Percentiles rank a stretch among this genome's conserved stretches.
These are phyloP conservation scores for Cephalopachus bancanus DNA, from an alignment of 2,797 vertebrate species.

Conservation along the genomic window DNA sequence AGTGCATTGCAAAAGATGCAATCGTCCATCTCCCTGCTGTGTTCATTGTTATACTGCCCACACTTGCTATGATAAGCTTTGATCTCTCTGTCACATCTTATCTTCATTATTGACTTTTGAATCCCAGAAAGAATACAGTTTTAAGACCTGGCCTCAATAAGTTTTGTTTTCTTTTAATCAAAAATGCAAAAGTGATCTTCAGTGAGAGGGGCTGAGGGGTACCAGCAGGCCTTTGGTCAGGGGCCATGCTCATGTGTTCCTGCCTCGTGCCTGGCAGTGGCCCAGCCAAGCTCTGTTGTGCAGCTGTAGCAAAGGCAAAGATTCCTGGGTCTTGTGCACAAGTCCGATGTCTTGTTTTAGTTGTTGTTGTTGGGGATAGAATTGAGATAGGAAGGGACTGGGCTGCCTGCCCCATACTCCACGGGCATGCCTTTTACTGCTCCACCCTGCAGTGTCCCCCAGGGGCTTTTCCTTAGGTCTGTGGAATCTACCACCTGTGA, in stretches of 20 bases:
- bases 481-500: background rate
- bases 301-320: background rate
- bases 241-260: background rate
- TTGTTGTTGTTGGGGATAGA: background rate
- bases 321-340: background rate
- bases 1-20: slow-evolving; percentile 48
- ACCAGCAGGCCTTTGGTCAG: background rate
- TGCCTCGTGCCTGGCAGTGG: background rate
- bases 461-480: background rate
- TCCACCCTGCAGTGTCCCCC: background rate
- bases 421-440: background rate
- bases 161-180: slow-evolving; percentile 57
- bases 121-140: slow-evolving; percentile 69
- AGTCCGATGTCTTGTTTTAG: background rate
- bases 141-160: slow-evolving; percentile 14
- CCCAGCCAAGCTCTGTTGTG: background rate
- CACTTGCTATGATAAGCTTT: slow-evolving; percentile 72
- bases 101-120: slow-evolving; percentile 77
- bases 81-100: slow-evolving; percentile 77
- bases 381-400: background rate
- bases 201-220: background rate
- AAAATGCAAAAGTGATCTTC: slow-evolving; percentile 33
- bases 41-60: background rate
- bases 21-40: slow-evolving; percentile 61
- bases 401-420: background rate